These are phyloP conservation scores for Sternarchorhynchus goeldii DNA, from an alignment of 2,797 vertebrate species.

Conservation along the genomic window DNA sequence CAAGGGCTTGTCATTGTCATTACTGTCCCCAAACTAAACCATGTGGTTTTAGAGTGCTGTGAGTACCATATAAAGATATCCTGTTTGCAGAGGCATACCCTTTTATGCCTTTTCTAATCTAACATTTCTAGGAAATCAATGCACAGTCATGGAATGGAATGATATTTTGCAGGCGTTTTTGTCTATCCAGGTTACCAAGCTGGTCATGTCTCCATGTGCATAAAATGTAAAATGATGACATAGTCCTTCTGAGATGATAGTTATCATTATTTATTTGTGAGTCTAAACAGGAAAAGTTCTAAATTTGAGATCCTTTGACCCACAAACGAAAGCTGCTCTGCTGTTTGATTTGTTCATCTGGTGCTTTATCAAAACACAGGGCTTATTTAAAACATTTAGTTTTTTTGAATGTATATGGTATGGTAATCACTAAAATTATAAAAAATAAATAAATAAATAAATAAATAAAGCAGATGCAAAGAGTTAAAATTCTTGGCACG, in stretches of 20 bases:
- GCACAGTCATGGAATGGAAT: conserved; percentile 45
- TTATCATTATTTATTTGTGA: conserved; percentile 46
- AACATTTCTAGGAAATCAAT: conserved; percentile 58
- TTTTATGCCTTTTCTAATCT: conserved; percentile 41
- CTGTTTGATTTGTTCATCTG: conserved; percentile 25
- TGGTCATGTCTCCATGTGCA: conserved; percentile 37
- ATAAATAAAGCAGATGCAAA: neutral
- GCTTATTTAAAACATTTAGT: conserved; percentile 34
- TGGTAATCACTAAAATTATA: conserved; percentile 36
- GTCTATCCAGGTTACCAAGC: conserved; percentile 50
- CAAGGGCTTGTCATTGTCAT: conserved; percentile 1
- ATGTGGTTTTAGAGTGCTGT: conserved; percentile 14
- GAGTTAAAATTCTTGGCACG: neutral
- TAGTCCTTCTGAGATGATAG: conserved; percentile 41
- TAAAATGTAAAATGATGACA: conserved; percentile 42
- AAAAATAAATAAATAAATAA: neutral
- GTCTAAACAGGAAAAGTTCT: conserved; percentile 35
- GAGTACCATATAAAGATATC: conserved; percentile 39
- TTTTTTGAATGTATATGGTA: conserved; percentile 19
- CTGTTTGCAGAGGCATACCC: conserved; percentile 39
- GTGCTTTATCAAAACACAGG: conserved; percentile 25
- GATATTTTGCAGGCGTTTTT: conserved; percentile 36
- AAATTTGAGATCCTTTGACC: conserved; percentile 29
- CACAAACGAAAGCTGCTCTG: conserved; percentile 19
- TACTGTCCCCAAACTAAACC: neutral